Base-by-base conservation (phyloP, 1,140 invertebrate genomes). In the Lepidurus apus region DNA sequence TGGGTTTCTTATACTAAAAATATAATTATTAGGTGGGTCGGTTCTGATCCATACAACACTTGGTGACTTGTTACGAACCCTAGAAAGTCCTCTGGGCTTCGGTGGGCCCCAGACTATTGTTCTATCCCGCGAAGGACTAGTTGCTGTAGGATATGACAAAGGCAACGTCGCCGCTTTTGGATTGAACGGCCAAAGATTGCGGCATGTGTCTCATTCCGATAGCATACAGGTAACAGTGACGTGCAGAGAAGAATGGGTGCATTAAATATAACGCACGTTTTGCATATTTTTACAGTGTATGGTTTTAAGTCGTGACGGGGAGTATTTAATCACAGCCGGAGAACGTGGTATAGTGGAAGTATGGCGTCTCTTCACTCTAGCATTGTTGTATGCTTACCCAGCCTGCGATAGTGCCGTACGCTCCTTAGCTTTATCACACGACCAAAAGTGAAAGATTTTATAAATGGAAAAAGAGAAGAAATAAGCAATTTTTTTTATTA, bases 21-120 rank as follows among this genome's bases (percentile, higher is more conserved):
- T 76, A 80, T 79, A 7, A 77, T 82, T 83, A 80, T 43, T 83
- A 97, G 95, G 92, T 87, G 96, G 96, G n/a, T 95, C 95, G 7
- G 94, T 98, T 75, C 88, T 98, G 43, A 95, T 99, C 42, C 97
- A 99, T 85, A 98, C 97, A 73, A 97, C 97, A n/a, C 96, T 96
- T 85, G 97, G 97, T 42, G 97, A 99, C 85, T 87, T 99, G n/a
- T 86, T 99, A 43, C 90, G 97, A 77, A 96, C 95, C 1, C 85
- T 98, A 65, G 95, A 96, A 81, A 88, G 93, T 17, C 93, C 93
- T 1, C 86, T 87, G 80, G 90, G 91, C 45, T 94, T 93, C 82
- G 87, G 87, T n/a, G 92, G 91, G n/a, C 95, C 96, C 1, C 92
- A 95, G 84, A 92, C 95, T 84, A 93, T 98, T 79, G 91, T 93